Evolutionary conservation across 2,888 invertebrate species (phyloP).

Genomic region (Athetis lepigone): DNA sequence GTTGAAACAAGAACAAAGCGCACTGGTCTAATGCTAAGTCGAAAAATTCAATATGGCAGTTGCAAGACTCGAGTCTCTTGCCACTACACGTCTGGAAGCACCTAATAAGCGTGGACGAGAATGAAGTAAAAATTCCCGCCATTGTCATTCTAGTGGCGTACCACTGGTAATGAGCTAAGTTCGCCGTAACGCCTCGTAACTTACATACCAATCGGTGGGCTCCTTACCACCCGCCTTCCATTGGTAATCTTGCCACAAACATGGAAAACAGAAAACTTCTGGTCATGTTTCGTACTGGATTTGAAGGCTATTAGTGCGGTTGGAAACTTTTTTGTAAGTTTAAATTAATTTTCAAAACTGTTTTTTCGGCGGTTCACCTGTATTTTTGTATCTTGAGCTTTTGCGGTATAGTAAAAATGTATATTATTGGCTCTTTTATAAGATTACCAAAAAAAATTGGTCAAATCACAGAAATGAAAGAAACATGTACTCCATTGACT

Average conservation of each 20-base stretch:
- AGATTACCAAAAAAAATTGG: no score
- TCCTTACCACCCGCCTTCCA: conserved; percentile 70
- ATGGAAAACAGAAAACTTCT: conserved; percentile 80
- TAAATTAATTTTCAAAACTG: conserved; percentile 56
- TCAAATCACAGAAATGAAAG: no score
- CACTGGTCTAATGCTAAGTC: conserved; percentile 58
- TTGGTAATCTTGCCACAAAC: conserved; percentile 85
- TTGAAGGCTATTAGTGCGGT: conserved; percentile 60
- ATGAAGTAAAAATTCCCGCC: conserved; percentile 86
- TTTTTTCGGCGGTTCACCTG: conserved; percentile 24
- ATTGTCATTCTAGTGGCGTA: conserved; percentile 87
- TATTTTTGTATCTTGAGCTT: conserved; percentile 16
- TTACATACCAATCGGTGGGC: conserved; percentile 88
- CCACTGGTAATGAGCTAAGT: conserved; percentile 89
- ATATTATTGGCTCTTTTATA: no score
- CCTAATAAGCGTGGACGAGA: conserved; percentile 81
- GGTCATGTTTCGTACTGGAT: conserved; percentile 73
- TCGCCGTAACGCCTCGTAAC: conserved; percentile 88
- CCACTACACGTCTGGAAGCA: conserved; percentile 78
- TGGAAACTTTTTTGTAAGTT: conserved; percentile 58
- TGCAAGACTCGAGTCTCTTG: conserved; percentile 73
- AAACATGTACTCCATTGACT: not conserved
- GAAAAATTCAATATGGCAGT: conserved; percentile 79
- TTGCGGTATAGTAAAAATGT: no score
- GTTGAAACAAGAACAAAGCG: conserved; percentile 62